phyloP scores from a whole-genome alignment of 2,797 vertebrate genomes.

The Onychomys torridus region DNA sequence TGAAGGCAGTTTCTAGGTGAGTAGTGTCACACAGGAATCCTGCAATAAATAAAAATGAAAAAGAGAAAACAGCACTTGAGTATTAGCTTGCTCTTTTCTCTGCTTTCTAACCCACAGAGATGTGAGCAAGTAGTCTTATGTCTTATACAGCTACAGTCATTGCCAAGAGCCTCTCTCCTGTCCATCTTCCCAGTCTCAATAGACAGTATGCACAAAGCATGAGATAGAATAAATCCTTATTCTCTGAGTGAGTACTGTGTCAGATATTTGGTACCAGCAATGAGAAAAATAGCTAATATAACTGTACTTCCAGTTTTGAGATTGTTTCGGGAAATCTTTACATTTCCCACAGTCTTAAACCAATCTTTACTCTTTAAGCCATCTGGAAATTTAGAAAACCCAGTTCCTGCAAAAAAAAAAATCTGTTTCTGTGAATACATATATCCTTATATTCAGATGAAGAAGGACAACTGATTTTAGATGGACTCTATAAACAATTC shows the following conservation, averaged over 20 bases:
- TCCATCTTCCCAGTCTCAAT: no score
- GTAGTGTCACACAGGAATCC: not conserved
- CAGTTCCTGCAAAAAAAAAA: not conserved
- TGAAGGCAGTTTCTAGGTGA: no score
- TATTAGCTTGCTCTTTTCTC: not conserved
- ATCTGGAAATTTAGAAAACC: not conserved
- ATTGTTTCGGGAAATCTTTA: not conserved
- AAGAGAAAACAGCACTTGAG: not conserved
- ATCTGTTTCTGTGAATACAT: not conserved
- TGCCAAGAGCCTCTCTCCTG: not conserved
- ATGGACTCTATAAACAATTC: not conserved
- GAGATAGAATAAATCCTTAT: not conserved
- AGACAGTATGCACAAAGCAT: not conserved
- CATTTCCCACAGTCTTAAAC: not conserved
- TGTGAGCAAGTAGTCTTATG: not conserved
- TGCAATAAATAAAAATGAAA: not conserved
- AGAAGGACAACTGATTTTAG: not conserved
- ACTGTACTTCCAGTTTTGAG: not conserved
- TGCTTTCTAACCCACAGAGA: not conserved
- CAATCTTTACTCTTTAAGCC: not conserved
- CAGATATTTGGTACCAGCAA: not conserved
- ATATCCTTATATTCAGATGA: not conserved
- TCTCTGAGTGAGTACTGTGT: no score
- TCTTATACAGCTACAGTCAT: not conserved
- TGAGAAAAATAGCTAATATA: not conserved